Evolutionary conservation across 2,888 invertebrate species (phyloP), one percentile per base, ranked within the genome.

Genomic region (Steinernema scapterisci): DNA sequence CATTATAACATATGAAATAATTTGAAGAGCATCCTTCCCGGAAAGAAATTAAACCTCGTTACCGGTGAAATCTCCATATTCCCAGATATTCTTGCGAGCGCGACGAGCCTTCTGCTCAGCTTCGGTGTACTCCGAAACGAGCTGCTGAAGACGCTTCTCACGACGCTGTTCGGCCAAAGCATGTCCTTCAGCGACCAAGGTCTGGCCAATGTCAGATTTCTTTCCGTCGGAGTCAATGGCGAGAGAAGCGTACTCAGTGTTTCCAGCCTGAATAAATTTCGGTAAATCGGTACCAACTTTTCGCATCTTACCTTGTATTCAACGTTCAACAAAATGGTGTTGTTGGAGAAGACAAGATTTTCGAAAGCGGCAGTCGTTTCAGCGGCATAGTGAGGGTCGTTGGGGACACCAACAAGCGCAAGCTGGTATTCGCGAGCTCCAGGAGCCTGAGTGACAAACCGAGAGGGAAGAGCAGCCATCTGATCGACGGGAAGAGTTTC

Each of bases 51-150:
- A 85, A 73, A 86, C 75, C 71, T 95, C 95, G 86, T 95, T 95
- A 80, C 94, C 95, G 77, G 93, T 94, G 89, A 97, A 95, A 89
- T 99, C 99, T n/a, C 99, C 99, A 88, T 97, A 97, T 88, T 93
- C 93, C 97, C 97, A 99, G 86, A 99, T 92, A 89, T 93, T 94
- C 85, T 92, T 91, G 88, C 95, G 94, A 44, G 87, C 87, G 43
- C 77, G 77, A 77, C 89, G 89, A 44, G 90, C 90, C 46, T 85
- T 84, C 27, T 89, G 88, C 79, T 90, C 89, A 7, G 89, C 88
- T 46, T 87, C 87, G 74, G 75, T 80, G 83, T 89, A 90, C 46
- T 88, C 88, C 0, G 84, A 75, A 73, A 89, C 92, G 88, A 95
- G 89, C 88, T 92, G 91, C 78, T 92, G 91, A 80, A 96, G 91